Conservation (phyloP, 1,140 invertebrate genomes). For the Heliconius melpomene region DNA sequence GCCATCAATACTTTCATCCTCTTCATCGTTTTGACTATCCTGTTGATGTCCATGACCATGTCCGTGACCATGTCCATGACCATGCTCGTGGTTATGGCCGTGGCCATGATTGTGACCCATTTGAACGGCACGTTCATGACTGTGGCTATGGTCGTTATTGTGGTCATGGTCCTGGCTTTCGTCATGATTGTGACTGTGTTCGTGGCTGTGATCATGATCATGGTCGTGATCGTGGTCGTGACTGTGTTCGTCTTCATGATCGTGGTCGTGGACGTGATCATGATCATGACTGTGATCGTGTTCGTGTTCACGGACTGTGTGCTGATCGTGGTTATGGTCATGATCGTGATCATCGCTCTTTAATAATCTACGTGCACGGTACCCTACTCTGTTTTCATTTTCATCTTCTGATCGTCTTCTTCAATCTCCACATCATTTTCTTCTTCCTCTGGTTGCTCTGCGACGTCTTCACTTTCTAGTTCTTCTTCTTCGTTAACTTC, state of each 20-base stretch:
- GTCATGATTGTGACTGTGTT: background rate
- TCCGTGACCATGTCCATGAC: background rate
- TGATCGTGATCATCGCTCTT: constrained; percentile 12
- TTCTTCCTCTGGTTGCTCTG: constrained; percentile 6
- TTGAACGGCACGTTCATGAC: background rate
- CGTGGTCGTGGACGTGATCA: constrained; percentile 7
- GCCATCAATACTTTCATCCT: constrained; percentile 42
- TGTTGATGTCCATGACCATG: constrained; percentile 14
- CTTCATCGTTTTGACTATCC: constrained; percentile 18
- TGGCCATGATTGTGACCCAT: too few relatives aligned
- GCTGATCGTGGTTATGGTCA: background rate
- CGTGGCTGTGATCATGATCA: constrained; percentile 13
- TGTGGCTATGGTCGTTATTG: background rate
- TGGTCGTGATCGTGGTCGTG: constrained; percentile 11
- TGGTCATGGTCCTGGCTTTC: too few relatives aligned
- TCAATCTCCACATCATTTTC: constrained; percentile 15
- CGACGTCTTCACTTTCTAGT: constrained; percentile 14
- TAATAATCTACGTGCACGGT: constrained; percentile 6
- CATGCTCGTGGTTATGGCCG: too few relatives aligned
- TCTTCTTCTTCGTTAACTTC: constrained; percentile 24
- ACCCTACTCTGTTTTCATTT: constrained; percentile 16
- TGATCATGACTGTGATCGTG: constrained; percentile 11
- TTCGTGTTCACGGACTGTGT: background rate
- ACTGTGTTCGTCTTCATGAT: constrained; percentile 12
- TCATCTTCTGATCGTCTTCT: constrained; percentile 3